These are phyloP conservation scores for Ecdyonurus torrentis DNA, from an alignment of 2,888 invertebrate species.

Conservation along the genomic window DNA sequence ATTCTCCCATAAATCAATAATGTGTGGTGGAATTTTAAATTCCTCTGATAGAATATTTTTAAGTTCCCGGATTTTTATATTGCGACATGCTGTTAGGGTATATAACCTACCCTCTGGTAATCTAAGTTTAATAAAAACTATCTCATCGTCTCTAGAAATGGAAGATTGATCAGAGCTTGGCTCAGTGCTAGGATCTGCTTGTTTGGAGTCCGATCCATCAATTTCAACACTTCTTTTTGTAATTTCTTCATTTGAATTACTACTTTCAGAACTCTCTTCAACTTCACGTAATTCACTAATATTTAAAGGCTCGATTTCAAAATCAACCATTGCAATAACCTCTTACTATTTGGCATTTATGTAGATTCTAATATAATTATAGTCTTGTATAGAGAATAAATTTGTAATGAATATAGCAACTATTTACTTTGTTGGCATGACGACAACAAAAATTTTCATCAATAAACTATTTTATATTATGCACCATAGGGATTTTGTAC, in stretches of 20 bases:
- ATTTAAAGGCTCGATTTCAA: background rate
- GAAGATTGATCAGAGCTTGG: background rate
- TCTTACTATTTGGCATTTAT: too few relatives aligned
- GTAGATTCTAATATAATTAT: too few relatives aligned
- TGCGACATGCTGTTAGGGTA: background rate
- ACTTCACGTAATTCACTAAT: background rate
- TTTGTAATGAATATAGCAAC: too few relatives aligned
- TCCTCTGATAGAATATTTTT: conserved; percentile 15
- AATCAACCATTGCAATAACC: too few relatives aligned
- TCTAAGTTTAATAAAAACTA: background rate
- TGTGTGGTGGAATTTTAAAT: conserved; percentile 13
- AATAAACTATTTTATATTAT: too few relatives aligned
- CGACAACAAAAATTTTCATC: too few relatives aligned
- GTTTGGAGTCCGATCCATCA: background rate
- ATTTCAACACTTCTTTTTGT: background rate
- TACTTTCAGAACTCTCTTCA: background rate
- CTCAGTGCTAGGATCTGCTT: background rate
- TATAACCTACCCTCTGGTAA: background rate
- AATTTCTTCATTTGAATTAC: too few relatives aligned
- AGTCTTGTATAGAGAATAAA: too few relatives aligned
- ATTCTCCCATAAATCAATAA: conserved; percentile 17
- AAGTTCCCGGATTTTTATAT: conserved; percentile 15
- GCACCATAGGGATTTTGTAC: too few relatives aligned
- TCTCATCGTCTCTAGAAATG: background rate
- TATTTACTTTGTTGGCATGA: too few relatives aligned